phyloP scores from a whole-genome alignment of 1,140 invertebrate species.

The Leptopilina boulardi region DNA sequence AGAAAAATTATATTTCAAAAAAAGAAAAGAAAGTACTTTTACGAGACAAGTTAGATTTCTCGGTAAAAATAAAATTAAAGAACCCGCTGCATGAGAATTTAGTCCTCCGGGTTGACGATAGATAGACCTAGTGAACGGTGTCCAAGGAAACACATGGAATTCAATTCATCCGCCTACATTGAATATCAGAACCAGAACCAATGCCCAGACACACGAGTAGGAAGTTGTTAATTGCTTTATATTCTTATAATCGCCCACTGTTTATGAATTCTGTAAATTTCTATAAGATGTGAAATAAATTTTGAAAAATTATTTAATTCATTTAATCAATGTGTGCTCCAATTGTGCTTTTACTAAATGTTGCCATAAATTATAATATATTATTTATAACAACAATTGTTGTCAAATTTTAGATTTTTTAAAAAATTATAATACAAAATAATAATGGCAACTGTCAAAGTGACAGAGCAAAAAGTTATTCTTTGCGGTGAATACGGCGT shows the following conservation, averaged over 20 bases:
- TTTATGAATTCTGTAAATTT: slow-evolving; percentile 6
- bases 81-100: background rate
- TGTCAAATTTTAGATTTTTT: background rate
- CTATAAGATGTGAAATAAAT: background rate
- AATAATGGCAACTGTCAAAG: slow-evolving; percentile 88
- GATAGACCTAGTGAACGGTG: slow-evolving; percentile 14
- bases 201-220: background rate
- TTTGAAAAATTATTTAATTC: background rate
- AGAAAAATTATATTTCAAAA: too few relatives aligned
- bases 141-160: background rate
- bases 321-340: background rate
- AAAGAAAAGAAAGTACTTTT: background rate
- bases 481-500: slow-evolving; percentile 96
- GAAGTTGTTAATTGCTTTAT: slow-evolving; percentile 7
- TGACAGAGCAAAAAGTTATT: slow-evolving; percentile 95
- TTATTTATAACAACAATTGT: background rate
- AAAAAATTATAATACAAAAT: too few relatives aligned
- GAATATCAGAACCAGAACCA: background rate
- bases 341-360: background rate
- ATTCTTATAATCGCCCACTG: background rate
- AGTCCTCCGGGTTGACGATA: background rate
- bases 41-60: background rate
- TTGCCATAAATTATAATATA: background rate
- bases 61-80: background rate
- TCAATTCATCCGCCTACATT: background rate